These are phyloP conservation scores for Cyclargus thomasi DNA, from an alignment of 1,140 invertebrate genomes.

Conservation along the genomic window DNA sequence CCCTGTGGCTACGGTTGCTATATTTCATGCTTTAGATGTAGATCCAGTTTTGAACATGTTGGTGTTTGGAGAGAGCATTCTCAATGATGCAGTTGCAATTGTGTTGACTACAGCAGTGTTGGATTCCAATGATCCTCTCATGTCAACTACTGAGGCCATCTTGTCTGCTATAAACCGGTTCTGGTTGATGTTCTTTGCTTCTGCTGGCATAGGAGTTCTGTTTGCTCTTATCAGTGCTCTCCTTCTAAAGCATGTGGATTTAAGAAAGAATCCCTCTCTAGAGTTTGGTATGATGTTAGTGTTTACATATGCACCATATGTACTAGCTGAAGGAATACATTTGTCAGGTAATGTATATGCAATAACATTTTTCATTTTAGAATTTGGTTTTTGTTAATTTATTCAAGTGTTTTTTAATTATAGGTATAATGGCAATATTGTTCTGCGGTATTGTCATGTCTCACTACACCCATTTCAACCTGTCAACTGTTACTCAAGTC, in stretches of 20 bases:
- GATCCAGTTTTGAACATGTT: conserved; percentile 98
- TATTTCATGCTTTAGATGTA: conserved; percentile 97
- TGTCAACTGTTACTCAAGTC: conserved; percentile 98
- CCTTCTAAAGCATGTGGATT: conserved; percentile 95
- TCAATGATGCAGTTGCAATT: conserved; percentile 99
- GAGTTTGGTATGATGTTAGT: conserved; percentile 99
- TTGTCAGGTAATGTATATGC: conserved; percentile 84
- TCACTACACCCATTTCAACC: conserved; percentile 98
- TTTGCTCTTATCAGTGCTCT: conserved; percentile 96
- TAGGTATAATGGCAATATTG: conserved; percentile 99
- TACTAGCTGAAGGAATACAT: conserved; percentile 97
- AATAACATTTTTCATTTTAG: neutral
- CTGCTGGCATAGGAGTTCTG: conserved; percentile 96
- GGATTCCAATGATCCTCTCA: conserved; percentile 83
- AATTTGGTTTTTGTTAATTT: neutral
- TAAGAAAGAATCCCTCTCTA: conserved; percentile 97
- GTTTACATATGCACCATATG: conserved; percentile 98
- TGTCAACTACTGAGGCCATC: conserved; percentile 87
- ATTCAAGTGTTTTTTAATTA: conserved; percentile 21
- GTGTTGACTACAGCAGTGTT: conserved; percentile 93
- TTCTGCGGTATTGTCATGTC: conserved; percentile 99
- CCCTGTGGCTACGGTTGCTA: conserved; percentile 98
- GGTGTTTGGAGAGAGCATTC: conserved; percentile 97
- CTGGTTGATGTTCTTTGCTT: conserved; percentile 98
- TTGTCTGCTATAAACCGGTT: conserved; percentile 94